Percentiles rank a stretch among this genome's conserved stretches.
Evolutionary conservation across 2,888 invertebrate species (phyloP).

Genomic region (Agriopis marginaria): DNA sequence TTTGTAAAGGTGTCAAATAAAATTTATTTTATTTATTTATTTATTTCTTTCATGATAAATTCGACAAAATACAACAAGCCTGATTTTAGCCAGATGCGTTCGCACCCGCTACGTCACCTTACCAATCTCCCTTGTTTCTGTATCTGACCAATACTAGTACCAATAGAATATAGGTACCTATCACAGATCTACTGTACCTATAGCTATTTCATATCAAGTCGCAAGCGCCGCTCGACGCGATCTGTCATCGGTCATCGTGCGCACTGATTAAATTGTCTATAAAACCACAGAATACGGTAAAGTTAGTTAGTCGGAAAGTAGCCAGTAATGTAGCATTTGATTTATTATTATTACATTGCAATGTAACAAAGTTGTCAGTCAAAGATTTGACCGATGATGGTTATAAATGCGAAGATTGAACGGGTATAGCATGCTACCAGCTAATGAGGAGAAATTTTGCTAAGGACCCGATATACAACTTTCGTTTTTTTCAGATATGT

Average conservation of each 20-base stretch:
- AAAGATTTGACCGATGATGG: constrained; percentile 43
- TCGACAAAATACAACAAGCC: too few species aligned
- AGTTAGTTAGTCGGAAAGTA: constrained; percentile 56
- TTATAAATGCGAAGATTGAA: constrained; percentile 37
- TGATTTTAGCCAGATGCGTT: too few species aligned
- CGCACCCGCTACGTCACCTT: too few species aligned
- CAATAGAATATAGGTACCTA: not conserved
- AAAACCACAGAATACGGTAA: constrained; percentile 36
- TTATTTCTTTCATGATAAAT: too few species aligned
- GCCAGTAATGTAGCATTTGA: constrained; percentile 71
- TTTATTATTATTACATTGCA: constrained; percentile 69
- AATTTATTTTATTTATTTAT: too few species aligned
- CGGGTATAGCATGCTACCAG: constrained; percentile 11
- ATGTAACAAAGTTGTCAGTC: constrained; percentile 59
- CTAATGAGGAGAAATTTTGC: constrained; percentile 22
- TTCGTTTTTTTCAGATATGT: not conserved
- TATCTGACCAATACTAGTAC: too few species aligned
- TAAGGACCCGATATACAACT: not conserved
- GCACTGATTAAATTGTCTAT: constrained; percentile 75
- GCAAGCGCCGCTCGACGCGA: constrained; percentile 59
- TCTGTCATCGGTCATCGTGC: constrained; percentile 65
- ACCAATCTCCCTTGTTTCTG: too few species aligned
- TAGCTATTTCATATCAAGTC: constrained; percentile 53
- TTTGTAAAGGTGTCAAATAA: too few species aligned
- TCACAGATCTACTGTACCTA: too few species aligned